Evolutionary conservation across 2,888 invertebrate genomes (phyloP).

Genomic region (Euzophera pinguis): DNA sequence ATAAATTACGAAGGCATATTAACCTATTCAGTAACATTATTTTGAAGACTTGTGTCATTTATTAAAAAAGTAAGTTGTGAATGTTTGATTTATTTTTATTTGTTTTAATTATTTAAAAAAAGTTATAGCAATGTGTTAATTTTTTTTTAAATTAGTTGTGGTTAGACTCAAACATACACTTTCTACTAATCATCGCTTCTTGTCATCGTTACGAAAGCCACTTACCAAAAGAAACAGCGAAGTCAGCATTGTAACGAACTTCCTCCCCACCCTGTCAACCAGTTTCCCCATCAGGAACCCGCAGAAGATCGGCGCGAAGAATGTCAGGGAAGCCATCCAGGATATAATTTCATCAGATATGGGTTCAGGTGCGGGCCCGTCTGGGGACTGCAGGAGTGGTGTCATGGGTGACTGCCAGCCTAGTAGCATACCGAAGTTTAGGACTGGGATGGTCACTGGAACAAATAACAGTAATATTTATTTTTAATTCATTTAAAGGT

Average conservation of each 20-base stretch:
- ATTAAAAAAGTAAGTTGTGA: too few species aligned
- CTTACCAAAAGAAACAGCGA: conserved; percentile 78
- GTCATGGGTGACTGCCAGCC: conserved; percentile 81
- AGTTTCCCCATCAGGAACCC: conserved; percentile 74
- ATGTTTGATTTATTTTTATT: too few species aligned
- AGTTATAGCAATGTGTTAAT: too few species aligned
- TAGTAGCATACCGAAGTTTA: conserved; percentile 78
- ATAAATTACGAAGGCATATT: too few species aligned
- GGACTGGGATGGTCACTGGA: conserved; percentile 75
- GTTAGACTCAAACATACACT: too few species aligned
- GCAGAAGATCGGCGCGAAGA: conserved; percentile 77
- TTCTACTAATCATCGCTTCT: too few species aligned
- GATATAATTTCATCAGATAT: conserved; percentile 73
- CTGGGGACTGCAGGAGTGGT: conserved; percentile 62
- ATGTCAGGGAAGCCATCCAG: conserved; percentile 79
- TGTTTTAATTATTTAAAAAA: too few species aligned
- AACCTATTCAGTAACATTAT: too few species aligned
- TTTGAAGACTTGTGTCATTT: too few species aligned
- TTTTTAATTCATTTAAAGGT: neutral
- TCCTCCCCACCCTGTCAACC: conserved; percentile 77
- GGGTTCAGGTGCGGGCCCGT: conserved; percentile 69
- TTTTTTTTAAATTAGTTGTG: too few species aligned
- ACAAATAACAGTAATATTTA: conserved; percentile 18
- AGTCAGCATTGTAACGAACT: conserved; percentile 71
- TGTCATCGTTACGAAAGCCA: too few species aligned